Base-by-base conservation (phyloP, 1,140 invertebrate species). In the Riptortus pedestris region DNA sequence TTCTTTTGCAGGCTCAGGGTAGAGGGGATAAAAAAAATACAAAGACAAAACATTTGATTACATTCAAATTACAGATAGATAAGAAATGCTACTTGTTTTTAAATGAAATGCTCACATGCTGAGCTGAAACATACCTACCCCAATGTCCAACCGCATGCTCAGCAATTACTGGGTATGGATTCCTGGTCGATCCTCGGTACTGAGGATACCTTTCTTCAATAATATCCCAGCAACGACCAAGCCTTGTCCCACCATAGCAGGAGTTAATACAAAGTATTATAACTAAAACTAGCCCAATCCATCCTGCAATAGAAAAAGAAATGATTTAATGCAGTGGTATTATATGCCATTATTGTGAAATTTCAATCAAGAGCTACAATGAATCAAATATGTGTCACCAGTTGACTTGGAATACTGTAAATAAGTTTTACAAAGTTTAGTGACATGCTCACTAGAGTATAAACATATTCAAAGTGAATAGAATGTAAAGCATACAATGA, bases 141-240 rank as follows among this genome's bases (percentile, higher is more conserved):
- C 73, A 76, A 65, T 74, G 78, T 18, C 85, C 85, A 52, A 80
- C 73, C 0, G 84, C 79, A 57, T 78, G 73, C 12, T 79, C 73
- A 1, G 80, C 85, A 60, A 88, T 87, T 12, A 82, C 81, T 1
- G 83, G 76, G 71, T 87, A 88, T 0, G 85, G 86, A 70, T 85
- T 81, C 60, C 84, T 72, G 64, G 79, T 79, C 38, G 78, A 74
- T 51, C 71, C 75, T 67, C 77, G 72, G 71, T 82, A 80, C 65
- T 86, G 79, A 0, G 81, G 79, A 70, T 81, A 82, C 2, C 84
- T 71, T 48, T 82, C 79, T 71, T 86, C 82, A 24, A 89, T 68
- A n/a, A 88, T 85, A 28, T 80, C 74, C 86, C 86, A 88, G 71
- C 84, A 85, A 43, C 78, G 76, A 0, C 83, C 84, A 0, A 89